These are phyloP conservation scores for Steatocranus sp. DNA, from an alignment of 2,797 vertebrate species.

Conservation along the genomic window DNA sequence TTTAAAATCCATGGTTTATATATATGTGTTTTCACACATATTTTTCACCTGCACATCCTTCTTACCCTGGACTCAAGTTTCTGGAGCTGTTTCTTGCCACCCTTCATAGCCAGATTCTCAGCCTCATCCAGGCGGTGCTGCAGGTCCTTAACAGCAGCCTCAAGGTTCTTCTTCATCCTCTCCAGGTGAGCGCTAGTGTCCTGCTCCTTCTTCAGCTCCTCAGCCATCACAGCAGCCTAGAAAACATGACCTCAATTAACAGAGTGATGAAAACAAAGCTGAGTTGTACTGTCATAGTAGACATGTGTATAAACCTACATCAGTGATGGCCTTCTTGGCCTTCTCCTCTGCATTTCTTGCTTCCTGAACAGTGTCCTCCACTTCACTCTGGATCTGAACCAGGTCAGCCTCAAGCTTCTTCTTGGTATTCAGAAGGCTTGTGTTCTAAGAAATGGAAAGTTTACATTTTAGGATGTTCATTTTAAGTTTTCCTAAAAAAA, in stretches of 20 bases:
- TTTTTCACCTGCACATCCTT: not conserved
- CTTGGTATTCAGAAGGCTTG: constrained; percentile 78
- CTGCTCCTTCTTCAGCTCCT: constrained; percentile 93
- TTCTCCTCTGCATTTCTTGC: constrained; percentile 89
- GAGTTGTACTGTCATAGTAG: accelerated
- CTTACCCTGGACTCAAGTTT: constrained; percentile 85
- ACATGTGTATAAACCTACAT: constrained; percentile 58
- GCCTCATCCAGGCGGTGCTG: constrained; percentile 89
- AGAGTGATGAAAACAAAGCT: not conserved
- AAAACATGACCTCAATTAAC: not conserved
- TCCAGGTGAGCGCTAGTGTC: constrained; percentile 91
- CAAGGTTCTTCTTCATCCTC: constrained; percentile 92
- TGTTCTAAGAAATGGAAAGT: constrained; percentile 72
- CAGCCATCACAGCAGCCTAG: constrained; percentile 94
- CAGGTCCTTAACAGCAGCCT: constrained; percentile 88
- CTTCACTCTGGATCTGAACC: constrained; percentile 81
- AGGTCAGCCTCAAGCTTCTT: constrained; percentile 87
- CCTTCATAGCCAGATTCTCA: constrained; percentile 89
- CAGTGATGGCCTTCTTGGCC: constrained; percentile 90
- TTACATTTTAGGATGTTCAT: not conserved
- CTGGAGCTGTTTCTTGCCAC: constrained; percentile 92
- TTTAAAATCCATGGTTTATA: not conserved
- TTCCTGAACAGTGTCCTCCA: constrained; percentile 84
- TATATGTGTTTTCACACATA: not conserved
- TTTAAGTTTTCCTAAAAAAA: not conserved